These are phyloP conservation scores for Trachelus troglodyta DNA, from an alignment of 2,888 invertebrate species.

Conservation along the genomic window DNA sequence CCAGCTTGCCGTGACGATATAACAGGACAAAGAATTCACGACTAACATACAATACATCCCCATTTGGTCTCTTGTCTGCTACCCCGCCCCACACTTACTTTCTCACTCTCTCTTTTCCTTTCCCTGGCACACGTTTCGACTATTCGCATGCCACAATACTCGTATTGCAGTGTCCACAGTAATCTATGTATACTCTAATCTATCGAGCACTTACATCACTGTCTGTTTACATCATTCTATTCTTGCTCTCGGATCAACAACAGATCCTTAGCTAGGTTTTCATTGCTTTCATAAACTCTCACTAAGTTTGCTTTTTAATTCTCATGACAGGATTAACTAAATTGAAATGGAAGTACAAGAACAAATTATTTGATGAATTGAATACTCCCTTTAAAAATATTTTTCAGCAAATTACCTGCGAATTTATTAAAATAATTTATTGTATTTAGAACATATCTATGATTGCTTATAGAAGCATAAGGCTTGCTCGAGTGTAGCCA, in stretches of 20 bases:
- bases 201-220: neutral
- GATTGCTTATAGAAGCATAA: no score
- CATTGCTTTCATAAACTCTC: neutral
- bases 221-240: neutral
- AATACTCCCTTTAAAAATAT: no score
- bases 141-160: neutral
- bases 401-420: no score
- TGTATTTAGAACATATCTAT: no score
- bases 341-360: no score
- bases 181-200: neutral
- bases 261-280: neutral
- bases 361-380: no score
- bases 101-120: neutral
- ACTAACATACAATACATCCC: constrained; percentile 52
- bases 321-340: no score
- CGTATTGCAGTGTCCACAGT: neutral
- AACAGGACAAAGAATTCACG: constrained; percentile 63
- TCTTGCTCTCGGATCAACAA: neutral
- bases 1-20: constrained; percentile 52
- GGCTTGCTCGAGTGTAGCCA: no score
- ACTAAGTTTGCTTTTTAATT: neutral
- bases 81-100: neutral
- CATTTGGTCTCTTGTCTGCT: neutral
- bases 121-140: neutral
- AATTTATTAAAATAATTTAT: no score